Conservation (phyloP, 2,888 invertebrate genomes). For the Tipula confusa region DNA sequence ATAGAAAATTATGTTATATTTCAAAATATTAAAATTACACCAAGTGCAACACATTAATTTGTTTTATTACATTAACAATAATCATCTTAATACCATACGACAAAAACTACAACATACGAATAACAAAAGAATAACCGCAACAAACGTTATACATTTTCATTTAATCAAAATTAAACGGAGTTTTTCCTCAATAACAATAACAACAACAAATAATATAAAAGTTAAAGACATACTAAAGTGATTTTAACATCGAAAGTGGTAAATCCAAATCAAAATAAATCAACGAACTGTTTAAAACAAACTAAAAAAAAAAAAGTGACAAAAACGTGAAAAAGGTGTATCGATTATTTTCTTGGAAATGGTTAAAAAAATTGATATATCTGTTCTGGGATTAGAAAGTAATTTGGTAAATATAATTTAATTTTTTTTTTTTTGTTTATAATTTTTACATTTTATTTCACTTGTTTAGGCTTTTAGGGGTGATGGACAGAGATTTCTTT, state of each 20-base stretch:
- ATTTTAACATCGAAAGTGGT: background rate
- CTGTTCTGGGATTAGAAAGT: constrained; percentile 35
- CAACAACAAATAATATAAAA: background rate
- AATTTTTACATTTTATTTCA: background rate
- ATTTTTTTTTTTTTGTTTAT: background rate
- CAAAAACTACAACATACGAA: background rate
- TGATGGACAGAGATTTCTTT: too few species aligned
- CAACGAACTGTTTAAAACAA: background rate
- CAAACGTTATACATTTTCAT: background rate
- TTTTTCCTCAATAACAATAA: background rate
- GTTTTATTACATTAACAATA: background rate
- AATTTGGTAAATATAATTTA: constrained; percentile 35
- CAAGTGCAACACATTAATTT: background rate
- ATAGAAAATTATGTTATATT: background rate
- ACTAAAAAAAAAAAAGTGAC: background rate
- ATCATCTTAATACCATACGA: background rate
- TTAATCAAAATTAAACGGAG: background rate
- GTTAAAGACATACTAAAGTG: background rate
- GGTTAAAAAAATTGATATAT: constrained; percentile 33
- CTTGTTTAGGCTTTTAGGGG: too few species aligned
- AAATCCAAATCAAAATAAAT: background rate
- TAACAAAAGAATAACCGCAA: background rate
- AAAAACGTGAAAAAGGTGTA: background rate
- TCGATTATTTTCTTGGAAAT: background rate
- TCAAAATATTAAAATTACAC: background rate